phyloP scores from a whole-genome alignment of 2,797 vertebrate genomes.

The Enteromius afrohamiltoni region DNA sequence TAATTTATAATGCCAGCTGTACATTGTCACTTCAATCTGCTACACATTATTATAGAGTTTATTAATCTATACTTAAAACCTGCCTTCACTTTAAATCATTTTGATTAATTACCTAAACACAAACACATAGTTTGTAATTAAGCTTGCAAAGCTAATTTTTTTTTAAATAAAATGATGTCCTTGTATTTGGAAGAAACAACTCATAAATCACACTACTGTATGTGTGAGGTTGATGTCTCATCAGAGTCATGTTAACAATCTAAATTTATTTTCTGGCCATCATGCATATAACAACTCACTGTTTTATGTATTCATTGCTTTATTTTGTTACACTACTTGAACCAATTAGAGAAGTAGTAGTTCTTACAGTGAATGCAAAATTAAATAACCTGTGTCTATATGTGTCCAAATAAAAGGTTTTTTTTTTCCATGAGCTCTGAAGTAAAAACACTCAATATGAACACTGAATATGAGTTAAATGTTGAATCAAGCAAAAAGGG shows the following conservation, averaged over 20 bases:
- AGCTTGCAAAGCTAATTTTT: background rate
- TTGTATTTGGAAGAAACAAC: background rate
- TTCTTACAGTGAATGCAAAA: background rate
- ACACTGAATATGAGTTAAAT: background rate
- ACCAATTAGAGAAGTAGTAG: background rate
- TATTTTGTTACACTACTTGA: background rate
- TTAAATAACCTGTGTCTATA: background rate
- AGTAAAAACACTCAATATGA: background rate
- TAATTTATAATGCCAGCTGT: constrained; percentile 26
- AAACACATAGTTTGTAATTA: constrained; percentile 12
- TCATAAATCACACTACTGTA: constrained; percentile 38
- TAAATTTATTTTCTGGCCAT: background rate
- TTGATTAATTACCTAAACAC: constrained; percentile 41
- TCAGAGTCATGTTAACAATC: background rate
- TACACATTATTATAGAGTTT: constrained; percentile 21
- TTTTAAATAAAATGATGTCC: background rate
- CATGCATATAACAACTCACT: background rate
- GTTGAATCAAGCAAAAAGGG: background rate
- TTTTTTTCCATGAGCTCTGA: background rate
- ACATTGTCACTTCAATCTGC: constrained; percentile 25
- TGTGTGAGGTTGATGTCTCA: background rate
- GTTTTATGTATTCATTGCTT: background rate
- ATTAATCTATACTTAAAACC: constrained; percentile 38
- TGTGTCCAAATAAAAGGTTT: background rate
- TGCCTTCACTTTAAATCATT: constrained; percentile 32